These are phyloP conservation scores for Zaprionus ghesquierei DNA, from an alignment of 1,140 invertebrate genomes.

Conservation along the genomic window DNA sequence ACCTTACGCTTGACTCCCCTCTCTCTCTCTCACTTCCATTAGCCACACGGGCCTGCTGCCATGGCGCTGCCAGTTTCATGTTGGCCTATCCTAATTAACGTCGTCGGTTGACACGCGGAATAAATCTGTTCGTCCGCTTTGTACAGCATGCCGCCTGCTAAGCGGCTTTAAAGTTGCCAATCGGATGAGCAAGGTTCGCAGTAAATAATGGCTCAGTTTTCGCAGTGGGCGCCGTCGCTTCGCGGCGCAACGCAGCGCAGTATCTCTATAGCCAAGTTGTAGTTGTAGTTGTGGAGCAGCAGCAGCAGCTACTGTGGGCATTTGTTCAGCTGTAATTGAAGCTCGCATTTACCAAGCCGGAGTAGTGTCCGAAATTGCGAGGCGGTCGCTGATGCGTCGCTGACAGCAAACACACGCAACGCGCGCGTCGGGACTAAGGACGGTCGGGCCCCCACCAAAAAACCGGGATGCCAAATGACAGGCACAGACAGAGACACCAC, in stretches of 20 bases:
- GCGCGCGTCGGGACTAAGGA: conserved; percentile 26
- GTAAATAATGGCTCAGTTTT: conserved; percentile 16
- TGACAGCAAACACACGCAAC: conserved; percentile 67
- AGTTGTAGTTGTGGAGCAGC: background rate
- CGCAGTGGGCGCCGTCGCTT: background rate
- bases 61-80: conserved; percentile 1
- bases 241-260: too few relatives aligned
- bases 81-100: conserved; percentile 53
- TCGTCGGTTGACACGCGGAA: conserved; percentile 36
- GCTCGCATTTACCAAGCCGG: conserved; percentile 34
- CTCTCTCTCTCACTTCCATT: background rate
- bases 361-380: conserved; percentile 25
- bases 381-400: conserved; percentile 49
- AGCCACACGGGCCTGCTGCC: background rate
- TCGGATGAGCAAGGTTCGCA: conserved; percentile 22
- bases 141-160: conserved; percentile 31
- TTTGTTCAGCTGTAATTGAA: conserved; percentile 68
- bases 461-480: conserved; percentile 58
- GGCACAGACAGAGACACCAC: conserved; percentile 4
- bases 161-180: conserved; percentile 61
- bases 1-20: background rate
- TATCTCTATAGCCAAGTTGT: background rate
- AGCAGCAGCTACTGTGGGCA: conserved; percentile 17
- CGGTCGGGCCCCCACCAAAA: background rate
- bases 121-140: conserved; percentile 34